Conservation (phyloP, 2,888 invertebrate genomes). For the Amphipyra berbera region DNA sequence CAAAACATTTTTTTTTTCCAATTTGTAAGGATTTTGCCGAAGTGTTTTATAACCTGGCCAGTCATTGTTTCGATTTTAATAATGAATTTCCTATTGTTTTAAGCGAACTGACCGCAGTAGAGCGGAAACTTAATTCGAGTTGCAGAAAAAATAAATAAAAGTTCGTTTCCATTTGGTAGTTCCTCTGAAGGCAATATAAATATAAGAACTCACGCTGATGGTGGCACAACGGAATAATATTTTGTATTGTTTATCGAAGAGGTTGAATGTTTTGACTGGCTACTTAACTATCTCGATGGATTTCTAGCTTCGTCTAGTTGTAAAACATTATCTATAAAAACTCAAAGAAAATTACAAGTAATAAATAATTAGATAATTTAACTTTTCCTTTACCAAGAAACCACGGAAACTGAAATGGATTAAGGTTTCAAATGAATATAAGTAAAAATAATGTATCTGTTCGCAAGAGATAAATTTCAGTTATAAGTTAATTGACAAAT, state of each 20-base stretch:
- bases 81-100: constrained; percentile 62
- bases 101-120: constrained; percentile 38
- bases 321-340: too few relatives aligned
- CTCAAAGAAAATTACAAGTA: too few relatives aligned
- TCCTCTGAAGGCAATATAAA: background rate
- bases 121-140: constrained; percentile 29
- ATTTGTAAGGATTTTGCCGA: constrained; percentile 50
- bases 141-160: constrained; percentile 11
- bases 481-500: constrained; percentile 51
- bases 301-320: too few relatives aligned
- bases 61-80: constrained; percentile 58
- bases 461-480: constrained; percentile 36
- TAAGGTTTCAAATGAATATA: constrained; percentile 3
- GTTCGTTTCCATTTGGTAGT: background rate
- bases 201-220: background rate
- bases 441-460: constrained; percentile 21
- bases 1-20: constrained; percentile 47
- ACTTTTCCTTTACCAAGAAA: too few relatives aligned
- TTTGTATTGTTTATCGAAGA: too few relatives aligned
- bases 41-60: constrained; percentile 55
- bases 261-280: too few relatives aligned
- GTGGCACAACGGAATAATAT: too few relatives aligned
- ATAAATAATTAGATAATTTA: too few relatives aligned
- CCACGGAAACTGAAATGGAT: background rate
- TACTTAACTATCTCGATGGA: too few relatives aligned